phyloP scores from a whole-genome alignment of 2,888 invertebrate species.

The Copidosoma aretas region DNA sequence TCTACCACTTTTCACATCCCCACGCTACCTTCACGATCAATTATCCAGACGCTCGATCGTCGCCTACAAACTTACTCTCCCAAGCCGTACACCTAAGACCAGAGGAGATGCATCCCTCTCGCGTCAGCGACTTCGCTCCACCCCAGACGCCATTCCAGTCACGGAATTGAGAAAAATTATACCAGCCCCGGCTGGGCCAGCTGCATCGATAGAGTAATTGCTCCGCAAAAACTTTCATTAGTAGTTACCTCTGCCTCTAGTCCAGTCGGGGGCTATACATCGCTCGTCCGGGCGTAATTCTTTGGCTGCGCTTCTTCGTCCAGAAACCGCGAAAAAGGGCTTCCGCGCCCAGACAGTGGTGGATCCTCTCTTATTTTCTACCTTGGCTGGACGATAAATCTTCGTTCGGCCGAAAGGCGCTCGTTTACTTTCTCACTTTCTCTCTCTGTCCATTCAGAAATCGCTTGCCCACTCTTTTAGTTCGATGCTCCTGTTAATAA shows the following conservation, averaged over 20 bases:
- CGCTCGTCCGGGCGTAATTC: slow-evolving; percentile 53
- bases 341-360: slow-evolving; percentile 1
- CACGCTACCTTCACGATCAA: no score
- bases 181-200: slow-evolving; percentile 41
- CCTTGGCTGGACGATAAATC: slow-evolving; percentile 44
- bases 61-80: no score
- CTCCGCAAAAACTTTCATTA: slow-evolving; percentile 56
- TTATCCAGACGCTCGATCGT: no score
- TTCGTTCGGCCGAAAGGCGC: slow-evolving; percentile 45
- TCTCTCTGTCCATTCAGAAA: no score
- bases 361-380: slow-evolving; percentile 26
- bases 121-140: slow-evolving; percentile 26
- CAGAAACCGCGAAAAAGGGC: slow-evolving; percentile 43
- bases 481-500: no score
- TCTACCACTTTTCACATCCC: no score
- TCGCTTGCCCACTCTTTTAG: no score
- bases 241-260: slow-evolving; percentile 49
- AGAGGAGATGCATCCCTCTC: slow-evolving; percentile 23
- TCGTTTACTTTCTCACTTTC: not conserved
- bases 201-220: slow-evolving; percentile 61
- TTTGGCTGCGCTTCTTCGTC: slow-evolving; percentile 35
- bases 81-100: not conserved
- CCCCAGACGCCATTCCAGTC: slow-evolving; percentile 40
- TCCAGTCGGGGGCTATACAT: slow-evolving; percentile 46
- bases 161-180: slow-evolving; percentile 58